Conservation (phyloP, 2,888 invertebrate species). For the Oxyteleia sp. region DNA sequence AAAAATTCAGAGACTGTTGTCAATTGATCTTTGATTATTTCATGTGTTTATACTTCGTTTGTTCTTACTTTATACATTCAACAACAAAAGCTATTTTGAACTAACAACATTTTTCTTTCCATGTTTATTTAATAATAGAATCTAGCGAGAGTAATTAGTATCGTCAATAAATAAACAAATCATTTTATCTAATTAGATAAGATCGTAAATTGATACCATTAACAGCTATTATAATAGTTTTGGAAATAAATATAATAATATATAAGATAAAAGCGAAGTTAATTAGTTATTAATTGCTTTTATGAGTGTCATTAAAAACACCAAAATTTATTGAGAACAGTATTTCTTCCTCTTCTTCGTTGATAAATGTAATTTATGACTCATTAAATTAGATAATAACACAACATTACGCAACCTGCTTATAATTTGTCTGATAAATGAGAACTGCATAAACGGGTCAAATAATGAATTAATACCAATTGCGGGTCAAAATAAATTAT, state of each 20-base stretch:
- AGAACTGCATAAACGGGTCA: not conserved
- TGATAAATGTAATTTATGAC: conserved; percentile 36
- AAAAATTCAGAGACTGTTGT: too few relatives aligned
- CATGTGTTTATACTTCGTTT: too few relatives aligned
- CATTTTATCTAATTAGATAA: too few relatives aligned
- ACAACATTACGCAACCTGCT: conserved; percentile 27
- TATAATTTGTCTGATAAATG: conserved; percentile 32
- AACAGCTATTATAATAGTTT: too few relatives aligned
- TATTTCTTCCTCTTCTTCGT: conserved; percentile 27
- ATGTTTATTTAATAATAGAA: too few relatives aligned
- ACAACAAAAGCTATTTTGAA: too few relatives aligned
- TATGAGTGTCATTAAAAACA: conserved; percentile 6
- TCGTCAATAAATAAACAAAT: too few relatives aligned
- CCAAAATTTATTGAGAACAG: conserved; percentile 20
- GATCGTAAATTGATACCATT: too few relatives aligned
- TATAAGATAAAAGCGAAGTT: not conserved
- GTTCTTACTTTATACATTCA: too few relatives aligned
- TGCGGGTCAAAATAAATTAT: not conserved
- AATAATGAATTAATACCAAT: conserved; percentile 25
- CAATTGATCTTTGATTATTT: too few relatives aligned
- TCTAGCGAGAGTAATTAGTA: too few relatives aligned
- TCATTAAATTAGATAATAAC: conserved; percentile 31
- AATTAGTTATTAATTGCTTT: conserved; percentile 32
- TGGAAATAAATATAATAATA: not conserved
- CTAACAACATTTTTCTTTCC: too few relatives aligned